phyloP scores from a whole-genome alignment of 2,888 invertebrate genomes.

The Tridacna gigas region DNA sequence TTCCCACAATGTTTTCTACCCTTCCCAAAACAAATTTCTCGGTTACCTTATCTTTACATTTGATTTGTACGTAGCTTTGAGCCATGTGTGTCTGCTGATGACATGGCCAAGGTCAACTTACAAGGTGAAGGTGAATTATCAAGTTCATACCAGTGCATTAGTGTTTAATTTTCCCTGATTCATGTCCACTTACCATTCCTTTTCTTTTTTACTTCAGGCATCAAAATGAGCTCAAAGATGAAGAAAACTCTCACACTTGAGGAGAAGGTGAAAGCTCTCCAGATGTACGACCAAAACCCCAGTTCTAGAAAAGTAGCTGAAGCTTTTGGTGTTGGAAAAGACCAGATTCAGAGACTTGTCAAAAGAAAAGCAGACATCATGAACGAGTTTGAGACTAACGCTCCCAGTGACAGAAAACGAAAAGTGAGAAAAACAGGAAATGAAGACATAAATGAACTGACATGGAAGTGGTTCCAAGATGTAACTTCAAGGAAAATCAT shows the following conservation, averaged over 20 bases:
- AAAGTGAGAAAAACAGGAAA: slow-evolving; percentile 23
- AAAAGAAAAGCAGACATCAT: slow-evolving; percentile 51
- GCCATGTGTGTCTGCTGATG: too few species aligned
- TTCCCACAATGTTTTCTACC: too few species aligned
- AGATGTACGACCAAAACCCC: background rate
- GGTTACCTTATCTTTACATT: too few species aligned
- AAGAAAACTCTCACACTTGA: background rate
- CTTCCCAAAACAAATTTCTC: too few species aligned
- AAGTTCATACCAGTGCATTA: too few species aligned
- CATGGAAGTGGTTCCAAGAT: slow-evolving; percentile 48
- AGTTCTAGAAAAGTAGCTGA: slow-evolving; percentile 43
- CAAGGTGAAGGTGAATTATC: too few species aligned
- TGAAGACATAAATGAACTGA: slow-evolving; percentile 50
- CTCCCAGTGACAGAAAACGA: slow-evolving; percentile 41
- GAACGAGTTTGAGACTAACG: slow-evolving; percentile 48
- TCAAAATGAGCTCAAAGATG: too few species aligned
- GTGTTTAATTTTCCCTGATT: too few species aligned
- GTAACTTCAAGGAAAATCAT: background rate
- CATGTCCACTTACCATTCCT: too few species aligned
- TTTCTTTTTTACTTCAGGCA: too few species aligned
- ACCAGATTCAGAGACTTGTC: slow-evolving; percentile 51
- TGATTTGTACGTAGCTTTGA: too few species aligned
- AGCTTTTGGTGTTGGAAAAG: slow-evolving; percentile 55
- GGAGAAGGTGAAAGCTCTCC: background rate
- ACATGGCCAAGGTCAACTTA: too few species aligned